Evolutionary conservation across 2,797 vertebrate species (phyloP).

Genomic region (Coregonus suidteri): DNA sequence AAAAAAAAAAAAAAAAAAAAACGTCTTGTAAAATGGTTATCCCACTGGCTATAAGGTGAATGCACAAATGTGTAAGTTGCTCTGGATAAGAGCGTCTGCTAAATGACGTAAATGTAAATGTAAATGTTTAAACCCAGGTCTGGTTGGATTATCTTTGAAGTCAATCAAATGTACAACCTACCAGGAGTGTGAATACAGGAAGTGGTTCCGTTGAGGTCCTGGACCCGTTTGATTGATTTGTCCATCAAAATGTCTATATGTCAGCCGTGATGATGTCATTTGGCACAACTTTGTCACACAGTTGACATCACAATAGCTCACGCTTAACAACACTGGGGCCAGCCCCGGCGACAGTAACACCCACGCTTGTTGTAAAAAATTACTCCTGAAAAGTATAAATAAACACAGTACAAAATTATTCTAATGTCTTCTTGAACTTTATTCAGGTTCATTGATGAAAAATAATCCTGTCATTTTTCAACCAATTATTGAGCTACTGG

Average conservation of each 20-base stretch:
- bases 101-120: too few species aligned
- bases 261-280: background rate
- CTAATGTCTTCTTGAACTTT: background rate
- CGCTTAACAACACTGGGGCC: background rate
- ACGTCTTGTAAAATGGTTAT: too few species aligned
- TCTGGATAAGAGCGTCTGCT: too few species aligned
- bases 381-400: background rate
- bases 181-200: background rate
- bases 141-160: background rate
- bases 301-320: background rate
- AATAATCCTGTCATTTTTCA: background rate
- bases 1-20: too few species aligned
- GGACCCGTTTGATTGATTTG: too few species aligned
- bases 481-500: background rate
- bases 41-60: too few species aligned
- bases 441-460: background rate
- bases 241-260: too few species aligned
- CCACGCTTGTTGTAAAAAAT: too few species aligned
- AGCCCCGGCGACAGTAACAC: too few species aligned
- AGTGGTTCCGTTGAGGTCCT: background rate
- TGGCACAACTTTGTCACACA: background rate
- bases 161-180: background rate
- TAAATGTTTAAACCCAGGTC: too few species aligned
- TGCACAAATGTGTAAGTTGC: too few species aligned
- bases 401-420: background rate